A percentile compares a stretch with the other conserved stretches of the same genome.
Evolutionary conservation across 2,113 vertebrate genomes (phyloP).

Genomic region (Microtus montanus): DNA sequence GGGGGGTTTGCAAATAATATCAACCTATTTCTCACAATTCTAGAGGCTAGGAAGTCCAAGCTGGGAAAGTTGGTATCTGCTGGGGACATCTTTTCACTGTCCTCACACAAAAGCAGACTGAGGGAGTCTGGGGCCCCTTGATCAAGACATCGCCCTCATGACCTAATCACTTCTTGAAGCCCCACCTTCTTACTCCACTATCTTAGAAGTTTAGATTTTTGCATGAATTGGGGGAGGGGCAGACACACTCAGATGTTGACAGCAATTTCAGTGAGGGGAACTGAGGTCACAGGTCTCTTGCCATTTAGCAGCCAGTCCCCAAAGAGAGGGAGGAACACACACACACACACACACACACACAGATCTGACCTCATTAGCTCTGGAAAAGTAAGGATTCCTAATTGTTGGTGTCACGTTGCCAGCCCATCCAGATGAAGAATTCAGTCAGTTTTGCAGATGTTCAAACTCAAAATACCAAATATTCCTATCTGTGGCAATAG

Average conservation of each 20-base stretch:
- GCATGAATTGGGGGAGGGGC: neutral
- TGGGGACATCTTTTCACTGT: neutral
- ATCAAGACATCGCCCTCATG: neutral
- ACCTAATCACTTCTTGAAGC: neutral
- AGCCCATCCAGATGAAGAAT: slow-evolving; percentile 54
- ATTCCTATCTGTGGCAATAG: neutral
- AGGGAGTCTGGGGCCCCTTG: neutral
- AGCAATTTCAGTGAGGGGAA: neutral
- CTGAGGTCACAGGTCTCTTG: neutral
- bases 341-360: neutral
- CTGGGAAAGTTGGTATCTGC: neutral
- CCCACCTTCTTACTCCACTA: neutral
- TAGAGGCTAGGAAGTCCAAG: neutral
- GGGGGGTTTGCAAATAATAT: neutral
- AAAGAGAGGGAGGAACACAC: neutral
- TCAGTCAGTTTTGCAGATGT: slow-evolving; percentile 44
- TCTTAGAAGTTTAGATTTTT: neutral
- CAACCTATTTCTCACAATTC: neutral
- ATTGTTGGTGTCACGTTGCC: neutral
- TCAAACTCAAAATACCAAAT: slow-evolving; percentile 47
- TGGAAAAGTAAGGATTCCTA: slow-evolving; percentile 23
- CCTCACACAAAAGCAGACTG: neutral
- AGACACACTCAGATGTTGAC: neutral
- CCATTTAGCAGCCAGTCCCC: slow-evolving; percentile 1
- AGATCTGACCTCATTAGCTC: neutral